phyloP scores from a whole-genome alignment of 2,113 vertebrate species.

The Bubo bubo region DNA sequence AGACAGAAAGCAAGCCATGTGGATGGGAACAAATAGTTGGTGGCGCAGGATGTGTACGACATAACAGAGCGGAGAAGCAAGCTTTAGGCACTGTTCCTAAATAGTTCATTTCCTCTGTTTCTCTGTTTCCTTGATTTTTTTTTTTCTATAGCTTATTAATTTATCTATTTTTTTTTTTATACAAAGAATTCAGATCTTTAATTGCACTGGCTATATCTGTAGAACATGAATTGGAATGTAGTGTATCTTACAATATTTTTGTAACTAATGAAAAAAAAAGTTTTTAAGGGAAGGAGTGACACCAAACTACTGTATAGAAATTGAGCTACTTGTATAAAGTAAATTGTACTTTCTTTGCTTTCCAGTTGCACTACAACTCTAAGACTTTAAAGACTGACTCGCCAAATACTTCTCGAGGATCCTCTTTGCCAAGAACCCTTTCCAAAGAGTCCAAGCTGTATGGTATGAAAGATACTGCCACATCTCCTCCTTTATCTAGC shows the following conservation, averaged over 20 bases:
- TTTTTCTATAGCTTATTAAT: not conserved
- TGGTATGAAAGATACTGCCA: constrained; percentile 93
- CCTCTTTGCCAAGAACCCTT: constrained; percentile 94
- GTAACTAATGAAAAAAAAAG: not conserved
- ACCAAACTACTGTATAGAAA: not conserved
- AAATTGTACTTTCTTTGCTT: not conserved
- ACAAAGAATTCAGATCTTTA: not conserved
- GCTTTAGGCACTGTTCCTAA: not conserved
- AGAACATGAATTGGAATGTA: not conserved
- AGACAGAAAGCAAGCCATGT: not conserved
- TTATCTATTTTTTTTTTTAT: not conserved
- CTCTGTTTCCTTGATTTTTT: not conserved
- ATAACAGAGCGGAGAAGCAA: not conserved
- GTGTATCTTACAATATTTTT: fast-evolving
- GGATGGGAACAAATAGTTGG: not conserved
- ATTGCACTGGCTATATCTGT: not conserved
- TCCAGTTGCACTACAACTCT: constrained; percentile 97
- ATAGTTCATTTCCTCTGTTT: not conserved
- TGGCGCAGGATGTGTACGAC: not conserved
- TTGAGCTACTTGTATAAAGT: not conserved
- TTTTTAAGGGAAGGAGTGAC: not conserved
- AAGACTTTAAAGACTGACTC: constrained; percentile 97
- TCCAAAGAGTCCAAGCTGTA: constrained; percentile 99
- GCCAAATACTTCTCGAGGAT: constrained; percentile 92
- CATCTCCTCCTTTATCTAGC: constrained; percentile 81